Conservation (phyloP, 2,888 invertebrate species). For the Lomographa bimaculata region DNA sequence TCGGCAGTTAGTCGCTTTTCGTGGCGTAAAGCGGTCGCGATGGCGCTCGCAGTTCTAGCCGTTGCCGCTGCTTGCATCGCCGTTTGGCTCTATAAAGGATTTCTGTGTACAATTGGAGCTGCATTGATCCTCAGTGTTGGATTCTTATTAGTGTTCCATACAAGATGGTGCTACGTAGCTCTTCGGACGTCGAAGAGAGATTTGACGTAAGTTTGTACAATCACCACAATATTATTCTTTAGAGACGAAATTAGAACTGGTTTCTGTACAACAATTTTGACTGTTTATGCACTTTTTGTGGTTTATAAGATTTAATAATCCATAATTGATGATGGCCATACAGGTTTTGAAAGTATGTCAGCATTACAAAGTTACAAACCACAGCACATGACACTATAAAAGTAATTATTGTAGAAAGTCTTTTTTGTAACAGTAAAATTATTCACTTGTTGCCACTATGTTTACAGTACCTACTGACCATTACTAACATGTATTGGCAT, state of each 20-base stretch:
- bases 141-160: slow-evolving; percentile 87
- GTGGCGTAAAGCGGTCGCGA: slow-evolving; percentile 73
- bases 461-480: no score
- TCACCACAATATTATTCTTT: neutral
- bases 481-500: no score
- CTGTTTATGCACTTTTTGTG: no score
- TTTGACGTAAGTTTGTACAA: slow-evolving; percentile 80
- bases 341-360: slow-evolving; percentile 3
- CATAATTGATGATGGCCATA: no score
- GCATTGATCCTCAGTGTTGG: slow-evolving; percentile 84
- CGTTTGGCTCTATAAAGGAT: slow-evolving; percentile 82
- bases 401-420: neutral
- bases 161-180: slow-evolving; percentile 91
- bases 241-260: neutral
- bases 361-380: no score
- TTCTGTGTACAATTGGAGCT: slow-evolving; percentile 85
- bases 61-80: slow-evolving; percentile 68
- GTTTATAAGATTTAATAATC: no score
- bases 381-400: neutral
- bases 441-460: neutral
- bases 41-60: slow-evolving; percentile 68
- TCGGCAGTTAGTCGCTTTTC: slow-evolving; percentile 72
- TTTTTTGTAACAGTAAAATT: neutral
- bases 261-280: slow-evolving; percentile 2
- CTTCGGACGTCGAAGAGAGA: slow-evolving; percentile 89